phyloP scores from a whole-genome alignment of 2,888 invertebrate species.

The Apamea crenata region DNA sequence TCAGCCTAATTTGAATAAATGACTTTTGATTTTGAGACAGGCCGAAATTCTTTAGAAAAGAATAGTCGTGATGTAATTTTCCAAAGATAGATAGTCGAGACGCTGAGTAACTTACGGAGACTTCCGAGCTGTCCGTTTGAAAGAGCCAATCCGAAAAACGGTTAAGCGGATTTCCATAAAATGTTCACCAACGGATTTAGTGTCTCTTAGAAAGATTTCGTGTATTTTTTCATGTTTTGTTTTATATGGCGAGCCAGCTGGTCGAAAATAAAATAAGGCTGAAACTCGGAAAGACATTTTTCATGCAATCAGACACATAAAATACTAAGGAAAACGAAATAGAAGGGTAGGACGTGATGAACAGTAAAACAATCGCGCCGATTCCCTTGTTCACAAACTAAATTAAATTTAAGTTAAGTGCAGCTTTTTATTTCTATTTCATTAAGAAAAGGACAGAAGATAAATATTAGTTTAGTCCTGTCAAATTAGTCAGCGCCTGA shows the following conservation, averaged over 20 bases:
- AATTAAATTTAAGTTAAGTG: too few relatives aligned
- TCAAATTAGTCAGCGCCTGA: too few relatives aligned
- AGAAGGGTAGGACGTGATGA: neutral
- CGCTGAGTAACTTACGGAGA: too few relatives aligned
- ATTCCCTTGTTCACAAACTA: too few relatives aligned
- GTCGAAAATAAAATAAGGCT: constrained; percentile 6
- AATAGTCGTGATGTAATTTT: neutral
- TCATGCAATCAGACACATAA: constrained; percentile 31
- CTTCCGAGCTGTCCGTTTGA: neutral
- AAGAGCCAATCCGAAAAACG: neutral
- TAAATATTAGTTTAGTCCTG: too few relatives aligned
- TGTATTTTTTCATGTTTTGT: neutral
- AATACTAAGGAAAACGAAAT: neutral
- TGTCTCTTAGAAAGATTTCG: neutral
- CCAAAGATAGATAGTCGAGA: neutral
- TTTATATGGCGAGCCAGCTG: constrained; percentile 11
- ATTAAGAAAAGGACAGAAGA: too few relatives aligned
- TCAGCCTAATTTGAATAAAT: too few relatives aligned
- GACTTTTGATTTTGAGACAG: too few relatives aligned
- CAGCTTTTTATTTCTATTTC: too few relatives aligned
- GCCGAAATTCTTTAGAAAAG: neutral
- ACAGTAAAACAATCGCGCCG: neutral
- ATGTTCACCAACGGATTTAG: neutral
- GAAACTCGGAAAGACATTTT: constrained; percentile 28
- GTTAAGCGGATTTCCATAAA: neutral